A percentile compares a stretch with the other conserved stretches of the same genome.
phyloP scores from a whole-genome alignment of 2,797 vertebrate genomes.

The Cygnus olor region DNA sequence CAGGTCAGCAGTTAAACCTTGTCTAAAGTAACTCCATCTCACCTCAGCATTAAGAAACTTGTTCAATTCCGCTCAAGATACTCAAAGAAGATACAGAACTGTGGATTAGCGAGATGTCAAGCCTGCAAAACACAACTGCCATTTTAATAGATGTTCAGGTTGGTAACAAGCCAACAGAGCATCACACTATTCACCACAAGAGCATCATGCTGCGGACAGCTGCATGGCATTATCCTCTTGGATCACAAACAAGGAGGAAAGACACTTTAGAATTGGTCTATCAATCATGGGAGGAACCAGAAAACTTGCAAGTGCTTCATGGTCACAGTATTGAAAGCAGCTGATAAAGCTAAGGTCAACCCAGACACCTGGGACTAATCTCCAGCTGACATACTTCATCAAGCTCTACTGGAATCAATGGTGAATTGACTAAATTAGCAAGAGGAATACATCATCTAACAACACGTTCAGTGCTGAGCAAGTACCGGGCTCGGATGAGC shows the following conservation, averaged over 20 bases:
- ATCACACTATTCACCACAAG: conserved; percentile 16
- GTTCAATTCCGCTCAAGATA: not conserved
- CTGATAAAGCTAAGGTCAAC: conserved; percentile 63
- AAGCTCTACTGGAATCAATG: conserved; percentile 41
- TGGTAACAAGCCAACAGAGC: conserved; percentile 48
- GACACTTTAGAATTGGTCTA: conserved; percentile 40
- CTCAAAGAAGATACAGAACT: not conserved
- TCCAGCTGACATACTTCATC: conserved; percentile 61
- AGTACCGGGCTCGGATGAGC: not conserved
- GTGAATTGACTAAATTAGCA: conserved; percentile 31
- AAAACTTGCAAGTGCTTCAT: conserved; percentile 57
- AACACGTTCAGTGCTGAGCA: not conserved
- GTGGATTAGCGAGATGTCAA: not conserved
- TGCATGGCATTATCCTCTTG: conserved; percentile 67
- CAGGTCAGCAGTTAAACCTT: not conserved
- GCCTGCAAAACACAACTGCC: conserved; percentile 13
- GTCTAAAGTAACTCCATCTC: not conserved
- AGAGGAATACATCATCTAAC: conserved; percentile 8
- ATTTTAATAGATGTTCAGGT: not conserved
- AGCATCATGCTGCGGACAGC: conserved; percentile 62
- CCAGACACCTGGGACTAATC: conserved; percentile 64
- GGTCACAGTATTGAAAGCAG: conserved; percentile 56
- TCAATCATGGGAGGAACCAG: conserved; percentile 54
- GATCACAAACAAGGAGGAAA: conserved; percentile 19
- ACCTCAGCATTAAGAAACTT: not conserved